phyloP scores from a whole-genome alignment of 1,140 invertebrate species.

The Periplaneta americana region DNA sequence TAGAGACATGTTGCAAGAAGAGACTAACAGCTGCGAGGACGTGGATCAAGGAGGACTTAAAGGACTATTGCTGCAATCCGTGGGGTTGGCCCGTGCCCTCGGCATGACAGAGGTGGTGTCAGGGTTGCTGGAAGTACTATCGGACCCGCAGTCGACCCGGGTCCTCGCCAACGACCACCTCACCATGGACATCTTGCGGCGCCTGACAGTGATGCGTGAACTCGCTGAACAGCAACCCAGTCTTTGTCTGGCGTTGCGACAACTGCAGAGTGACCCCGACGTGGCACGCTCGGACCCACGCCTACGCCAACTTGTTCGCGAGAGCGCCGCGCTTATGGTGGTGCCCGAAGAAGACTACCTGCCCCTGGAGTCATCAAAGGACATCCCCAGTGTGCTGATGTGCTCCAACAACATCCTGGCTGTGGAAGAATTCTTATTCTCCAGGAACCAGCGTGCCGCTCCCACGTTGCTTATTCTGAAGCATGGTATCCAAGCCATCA shows the following conservation, averaged over 20 bases:
- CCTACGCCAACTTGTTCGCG: constrained; percentile 58
- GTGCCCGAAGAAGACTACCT: constrained; percentile 48
- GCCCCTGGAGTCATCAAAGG: constrained; percentile 53
- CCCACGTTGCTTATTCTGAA: constrained; percentile 66
- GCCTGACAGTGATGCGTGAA: constrained; percentile 64
- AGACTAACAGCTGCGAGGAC: constrained; percentile 42
- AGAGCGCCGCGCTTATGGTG: constrained; percentile 64
- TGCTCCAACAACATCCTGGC: constrained; percentile 61
- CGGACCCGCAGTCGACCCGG: constrained; percentile 50
- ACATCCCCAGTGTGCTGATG: constrained; percentile 58
- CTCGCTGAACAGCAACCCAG: constrained; percentile 59
- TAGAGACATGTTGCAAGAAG: constrained; percentile 45
- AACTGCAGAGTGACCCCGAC: constrained; percentile 57
- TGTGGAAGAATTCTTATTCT: constrained; percentile 67
- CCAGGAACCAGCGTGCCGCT: constrained; percentile 41
- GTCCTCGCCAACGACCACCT: constrained; percentile 52
- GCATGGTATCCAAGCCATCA: constrained; percentile 67
- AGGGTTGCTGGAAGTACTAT: constrained; percentile 48
- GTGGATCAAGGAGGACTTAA: constrained; percentile 40
- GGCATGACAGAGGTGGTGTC: constrained; percentile 57
- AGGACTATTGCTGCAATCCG: constrained; percentile 56
- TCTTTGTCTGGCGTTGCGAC: constrained; percentile 49
- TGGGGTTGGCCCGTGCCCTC: constrained; percentile 61
- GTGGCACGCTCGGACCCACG: constrained; percentile 58
- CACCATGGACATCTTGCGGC: constrained; percentile 60